These are phyloP conservation scores for Tholera decimalis DNA, from an alignment of 2,888 invertebrate species.

Conservation along the genomic window DNA sequence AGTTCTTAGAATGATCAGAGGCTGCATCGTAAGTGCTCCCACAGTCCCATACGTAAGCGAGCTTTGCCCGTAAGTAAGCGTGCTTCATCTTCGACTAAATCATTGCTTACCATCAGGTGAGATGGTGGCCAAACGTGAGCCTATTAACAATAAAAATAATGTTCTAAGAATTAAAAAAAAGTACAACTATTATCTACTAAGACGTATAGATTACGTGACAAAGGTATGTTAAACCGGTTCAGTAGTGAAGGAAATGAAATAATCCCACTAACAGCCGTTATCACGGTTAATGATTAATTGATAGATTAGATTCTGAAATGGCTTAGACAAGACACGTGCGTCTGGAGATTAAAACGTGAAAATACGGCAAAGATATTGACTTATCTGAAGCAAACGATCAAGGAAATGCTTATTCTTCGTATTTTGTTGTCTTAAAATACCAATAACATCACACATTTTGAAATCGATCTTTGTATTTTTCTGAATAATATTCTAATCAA, in stretches of 20 bases:
- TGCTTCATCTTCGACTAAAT: too few relatives aligned
- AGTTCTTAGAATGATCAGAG: background rate
- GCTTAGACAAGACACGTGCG: constrained; percentile 39
- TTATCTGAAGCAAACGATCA: constrained; percentile 35
- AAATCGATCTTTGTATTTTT: background rate
- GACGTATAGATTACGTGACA: background rate
- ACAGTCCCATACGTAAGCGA: too few relatives aligned
- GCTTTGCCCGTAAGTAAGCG: too few relatives aligned
- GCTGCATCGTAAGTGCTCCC: too few relatives aligned
- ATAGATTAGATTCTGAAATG: constrained; percentile 32
- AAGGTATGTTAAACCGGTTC: constrained; percentile 7
- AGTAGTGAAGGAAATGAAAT: constrained; percentile 9
- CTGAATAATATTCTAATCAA: background rate
- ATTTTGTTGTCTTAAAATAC: background rate
- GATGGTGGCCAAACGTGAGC: too few relatives aligned
- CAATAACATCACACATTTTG: background rate
- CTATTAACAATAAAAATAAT: too few relatives aligned
- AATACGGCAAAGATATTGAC: constrained; percentile 1
- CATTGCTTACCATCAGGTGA: too few relatives aligned
- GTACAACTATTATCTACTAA: background rate
- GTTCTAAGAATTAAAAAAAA: background rate
- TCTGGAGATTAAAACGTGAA: constrained; percentile 32
- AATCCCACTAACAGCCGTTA: constrained; percentile 26
- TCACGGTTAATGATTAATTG: constrained; percentile 33
- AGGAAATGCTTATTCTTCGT: constrained; percentile 6